Conservation (phyloP, 2,797 vertebrate species). For the Threskiornis aethiopicus region DNA sequence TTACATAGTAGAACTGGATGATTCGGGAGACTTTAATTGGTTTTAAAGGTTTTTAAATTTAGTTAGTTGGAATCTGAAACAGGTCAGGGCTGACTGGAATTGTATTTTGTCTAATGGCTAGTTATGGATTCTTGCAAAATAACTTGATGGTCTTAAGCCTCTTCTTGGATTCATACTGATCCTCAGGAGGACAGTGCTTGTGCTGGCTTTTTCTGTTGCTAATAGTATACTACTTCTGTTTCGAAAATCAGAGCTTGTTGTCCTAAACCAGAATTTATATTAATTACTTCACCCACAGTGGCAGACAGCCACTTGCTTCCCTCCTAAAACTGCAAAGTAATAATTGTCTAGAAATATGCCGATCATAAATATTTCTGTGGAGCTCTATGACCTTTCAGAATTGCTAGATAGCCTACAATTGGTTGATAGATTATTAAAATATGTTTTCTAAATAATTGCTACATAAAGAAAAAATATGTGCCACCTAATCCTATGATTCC, state of each 20-base stretch:
- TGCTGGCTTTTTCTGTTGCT: neutral
- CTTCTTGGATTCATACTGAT: neutral
- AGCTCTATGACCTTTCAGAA: neutral
- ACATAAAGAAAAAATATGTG: neutral
- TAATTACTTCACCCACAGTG: neutral
- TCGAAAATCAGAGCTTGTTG: neutral
- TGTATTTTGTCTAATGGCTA: neutral
- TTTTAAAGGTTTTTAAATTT: conserved; percentile 13
- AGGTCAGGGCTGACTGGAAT: neutral
- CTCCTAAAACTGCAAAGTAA: neutral
- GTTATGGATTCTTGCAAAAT: neutral
- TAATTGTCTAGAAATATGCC: neutral
- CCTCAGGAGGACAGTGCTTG: neutral
- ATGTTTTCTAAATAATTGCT: neutral
- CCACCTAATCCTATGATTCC: neutral
- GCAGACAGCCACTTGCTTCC: neutral
- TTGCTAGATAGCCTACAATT: neutral
- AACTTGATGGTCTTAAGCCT: neutral
- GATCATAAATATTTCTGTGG: neutral
- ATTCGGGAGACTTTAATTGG: neutral
- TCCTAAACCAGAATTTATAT: neutral
- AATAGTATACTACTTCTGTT: neutral
- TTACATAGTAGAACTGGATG: neutral
- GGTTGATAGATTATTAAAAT: neutral
- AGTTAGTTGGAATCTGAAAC: neutral